Percentiles rank a stretch among this genome's conserved stretches.
phyloP scores from a whole-genome alignment of 2,113 vertebrate species.

The Anguilla rostrata region DNA sequence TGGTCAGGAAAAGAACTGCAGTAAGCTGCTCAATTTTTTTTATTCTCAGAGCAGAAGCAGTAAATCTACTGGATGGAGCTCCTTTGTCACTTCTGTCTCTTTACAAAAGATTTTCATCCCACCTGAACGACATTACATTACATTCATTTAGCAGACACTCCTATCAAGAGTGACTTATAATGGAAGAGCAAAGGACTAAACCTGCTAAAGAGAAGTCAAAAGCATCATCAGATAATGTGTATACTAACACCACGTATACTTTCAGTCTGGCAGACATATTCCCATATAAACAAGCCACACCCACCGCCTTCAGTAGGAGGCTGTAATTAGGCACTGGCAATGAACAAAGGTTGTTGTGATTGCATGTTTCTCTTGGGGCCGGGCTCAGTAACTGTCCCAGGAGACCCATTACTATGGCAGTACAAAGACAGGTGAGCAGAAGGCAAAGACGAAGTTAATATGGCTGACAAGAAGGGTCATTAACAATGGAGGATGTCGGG shows the following conservation, averaged over 20 bases:
- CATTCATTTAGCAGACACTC: too few relatives aligned
- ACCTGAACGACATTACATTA: too few relatives aligned
- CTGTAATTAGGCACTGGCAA: background rate
- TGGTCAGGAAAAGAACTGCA: too few relatives aligned
- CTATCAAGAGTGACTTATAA: too few relatives aligned
- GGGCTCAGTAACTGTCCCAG: background rate
- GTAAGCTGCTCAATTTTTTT: too few relatives aligned
- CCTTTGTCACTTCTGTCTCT: too few relatives aligned
- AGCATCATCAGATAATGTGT: background rate
- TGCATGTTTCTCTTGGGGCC: too few relatives aligned
- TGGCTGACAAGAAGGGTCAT: too few relatives aligned
- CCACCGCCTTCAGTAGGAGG: background rate
- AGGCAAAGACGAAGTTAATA: background rate
- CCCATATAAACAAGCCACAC: background rate
- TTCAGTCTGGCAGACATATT: background rate
- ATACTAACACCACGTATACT: background rate
- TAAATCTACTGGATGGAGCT: too few relatives aligned
- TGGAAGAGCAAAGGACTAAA: too few relatives aligned
- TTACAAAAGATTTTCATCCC: too few relatives aligned
- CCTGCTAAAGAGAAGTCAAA: background rate
- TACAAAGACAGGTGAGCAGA: conserved; percentile 2
- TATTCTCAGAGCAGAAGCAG: too few relatives aligned
- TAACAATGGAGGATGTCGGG: background rate
- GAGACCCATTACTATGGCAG: background rate
- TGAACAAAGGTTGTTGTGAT: background rate